These are phyloP conservation scores for Bombus pyrosoma DNA, from an alignment of 1,140 invertebrate genomes.

Conservation along the genomic window DNA sequence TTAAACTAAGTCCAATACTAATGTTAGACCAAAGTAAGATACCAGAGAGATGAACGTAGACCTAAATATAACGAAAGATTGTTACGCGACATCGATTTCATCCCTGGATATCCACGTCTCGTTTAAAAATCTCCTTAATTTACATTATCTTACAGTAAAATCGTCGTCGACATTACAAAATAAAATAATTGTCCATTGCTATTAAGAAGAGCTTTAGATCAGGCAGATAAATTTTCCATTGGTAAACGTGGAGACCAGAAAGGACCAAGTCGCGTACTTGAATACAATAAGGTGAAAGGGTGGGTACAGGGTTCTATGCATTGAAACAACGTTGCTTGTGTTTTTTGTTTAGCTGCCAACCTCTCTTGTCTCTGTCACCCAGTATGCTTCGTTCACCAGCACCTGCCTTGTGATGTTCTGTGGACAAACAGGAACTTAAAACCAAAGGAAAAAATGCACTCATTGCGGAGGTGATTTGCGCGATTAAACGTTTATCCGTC, in stretches of 20 bases:
- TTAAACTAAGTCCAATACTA: conserved; percentile 73
- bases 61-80: conserved; percentile 69
- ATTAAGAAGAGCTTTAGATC: background rate
- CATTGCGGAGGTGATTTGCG: background rate
- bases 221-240: background rate
- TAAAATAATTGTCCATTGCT: background rate
- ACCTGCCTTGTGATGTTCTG: conserved; percentile 97
- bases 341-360: conserved; percentile 83
- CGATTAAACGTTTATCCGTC: conserved; percentile 4
- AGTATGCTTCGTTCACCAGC: conserved; percentile 96
- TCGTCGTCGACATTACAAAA: background rate
- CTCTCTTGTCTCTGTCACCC: conserved; percentile 95
- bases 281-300: conserved; percentile 47
- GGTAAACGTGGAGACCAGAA: background rate
- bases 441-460: conserved; percentile 61
- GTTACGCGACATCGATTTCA: conserved; percentile 36
- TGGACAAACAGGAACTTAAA: conserved; percentile 83
- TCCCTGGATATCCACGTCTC: conserved; percentile 21
- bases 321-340: conserved; percentile 77
- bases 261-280: background rate
- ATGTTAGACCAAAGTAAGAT: conserved; percentile 73
- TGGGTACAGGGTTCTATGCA: conserved; percentile 75
- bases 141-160: background rate
- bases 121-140: background rate
- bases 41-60: conserved; percentile 73